Evolutionary conservation across 2,888 invertebrate species (phyloP).

Genomic region (Lepidochrysops patricia): DNA sequence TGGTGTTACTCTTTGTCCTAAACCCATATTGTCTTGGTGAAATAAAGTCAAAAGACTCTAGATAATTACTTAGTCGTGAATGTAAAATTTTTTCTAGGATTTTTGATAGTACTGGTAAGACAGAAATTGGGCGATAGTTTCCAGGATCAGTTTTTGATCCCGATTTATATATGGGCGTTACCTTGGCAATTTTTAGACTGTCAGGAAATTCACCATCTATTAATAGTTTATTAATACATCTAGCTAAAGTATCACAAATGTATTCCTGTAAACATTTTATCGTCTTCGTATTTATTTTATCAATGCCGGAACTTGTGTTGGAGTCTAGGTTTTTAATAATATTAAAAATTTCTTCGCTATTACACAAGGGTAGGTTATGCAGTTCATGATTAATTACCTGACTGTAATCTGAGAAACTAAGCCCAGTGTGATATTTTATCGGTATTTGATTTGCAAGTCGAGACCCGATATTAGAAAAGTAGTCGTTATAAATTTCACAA

Average conservation of each 20-base stretch:
- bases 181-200: constrained; percentile 23
- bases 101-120: constrained; percentile 17
- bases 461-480: constrained; percentile 1
- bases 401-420: neutral
- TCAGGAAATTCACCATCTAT: constrained; percentile 20
- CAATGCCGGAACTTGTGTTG: neutral
- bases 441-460: neutral
- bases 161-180: constrained; percentile 17
- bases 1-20: too few relatives aligned
- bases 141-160: constrained; percentile 14
- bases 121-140: constrained; percentile 17
- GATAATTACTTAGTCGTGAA: neutral
- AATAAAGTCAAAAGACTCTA: neutral
- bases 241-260: neutral
- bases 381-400: neutral
- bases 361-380: neutral
- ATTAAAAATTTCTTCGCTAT: neutral
- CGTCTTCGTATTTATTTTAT: neutral
- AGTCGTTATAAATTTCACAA: constrained; percentile 16
- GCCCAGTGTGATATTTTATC: neutral
- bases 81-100: constrained; percentile 17
- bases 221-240: constrained; percentile 14
- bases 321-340: neutral
- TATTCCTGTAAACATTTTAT: neutral
- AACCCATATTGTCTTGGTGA: too few relatives aligned